Base-by-base conservation (phyloP, 2,888 invertebrate species). In the Mythimna impura region DNA sequence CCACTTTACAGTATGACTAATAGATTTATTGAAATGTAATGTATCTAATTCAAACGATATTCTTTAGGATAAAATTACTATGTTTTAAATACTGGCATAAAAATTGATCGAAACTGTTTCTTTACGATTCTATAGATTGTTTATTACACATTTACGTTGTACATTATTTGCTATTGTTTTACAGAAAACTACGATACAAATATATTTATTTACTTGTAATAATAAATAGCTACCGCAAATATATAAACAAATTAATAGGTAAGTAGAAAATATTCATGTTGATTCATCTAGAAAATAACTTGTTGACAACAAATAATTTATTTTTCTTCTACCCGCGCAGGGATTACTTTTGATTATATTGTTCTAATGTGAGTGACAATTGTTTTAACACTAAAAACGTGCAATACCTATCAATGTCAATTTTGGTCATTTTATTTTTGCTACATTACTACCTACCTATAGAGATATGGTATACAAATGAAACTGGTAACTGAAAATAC, bases 1-100 rank as follows among this genome's bases (percentile, higher is more conserved):
- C 25, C 40, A 83, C 50, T 66, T 80, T 83, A 52, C 20, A 25
- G 36, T 40, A 83, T 58, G 75, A 80, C 50, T 80, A 80, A 80
- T 80, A 63, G 30, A 77, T 77, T 80, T 80, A 80, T 80, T 80
- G 25, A 50, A 67, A 83, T 80, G 25, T 77, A 65, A 79, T 79
- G 20, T 78, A 82, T 71, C 78, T 66, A 67, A 80, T 83, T 40
- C 47, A 73, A 80, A 80, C 57, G 40, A 67, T 80, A 80, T 67
- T 80, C 80, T 62, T 65, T 25, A 30, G 36, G 60, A 68, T 73
- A 58, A 54, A 61, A 64, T 73, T 65, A 83, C 80, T 78, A 63
- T 36, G 54, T 30, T 81, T 50, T n/a, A n/a, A n/a, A 52, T 43
- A 62, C 57, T 52, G 20, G 8, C 80, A 83, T 83, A 65, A 65